These are phyloP conservation scores for Tenthredo mesomela DNA, from an alignment of 2,888 invertebrate genomes.

Conservation along the genomic window DNA sequence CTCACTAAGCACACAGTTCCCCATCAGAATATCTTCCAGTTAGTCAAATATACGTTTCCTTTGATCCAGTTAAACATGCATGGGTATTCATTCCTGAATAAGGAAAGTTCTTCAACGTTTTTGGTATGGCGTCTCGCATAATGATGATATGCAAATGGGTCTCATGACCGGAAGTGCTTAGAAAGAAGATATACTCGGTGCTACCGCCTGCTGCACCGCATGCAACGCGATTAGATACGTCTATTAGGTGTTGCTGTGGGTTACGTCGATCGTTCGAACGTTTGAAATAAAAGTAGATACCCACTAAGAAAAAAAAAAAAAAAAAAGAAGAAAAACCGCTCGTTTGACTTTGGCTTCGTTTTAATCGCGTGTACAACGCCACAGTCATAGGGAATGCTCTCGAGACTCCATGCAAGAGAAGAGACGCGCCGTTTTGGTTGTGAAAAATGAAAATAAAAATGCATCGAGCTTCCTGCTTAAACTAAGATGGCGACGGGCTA, in stretches of 20 bases:
- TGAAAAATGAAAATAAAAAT: constrained; percentile 48
- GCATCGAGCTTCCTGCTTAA: constrained; percentile 44
- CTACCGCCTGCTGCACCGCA: not conserved
- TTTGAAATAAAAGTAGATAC: not conserved
- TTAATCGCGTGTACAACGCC: not conserved
- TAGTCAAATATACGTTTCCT: not conserved
- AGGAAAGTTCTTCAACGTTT: not conserved
- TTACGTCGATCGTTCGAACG: not conserved
- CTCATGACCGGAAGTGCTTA: constrained; percentile 17
- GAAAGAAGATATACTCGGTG: not conserved
- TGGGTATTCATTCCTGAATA: not conserved
- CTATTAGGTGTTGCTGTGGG: constrained; percentile 5
- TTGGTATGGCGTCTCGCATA: constrained; percentile 2
- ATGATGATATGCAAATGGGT: constrained; percentile 30
- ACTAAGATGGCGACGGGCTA: constrained; percentile 48
- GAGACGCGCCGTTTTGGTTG: constrained; percentile 40
- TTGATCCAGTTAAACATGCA: not conserved
- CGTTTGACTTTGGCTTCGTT: not conserved
- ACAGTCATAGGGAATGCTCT: not conserved
- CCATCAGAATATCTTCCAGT: not conserved
- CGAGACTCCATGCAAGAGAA: not conserved
- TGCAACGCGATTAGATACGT: not conserved
- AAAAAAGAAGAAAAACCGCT: not conserved
- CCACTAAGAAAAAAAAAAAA: not conserved
- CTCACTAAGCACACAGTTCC: not conserved